These are phyloP conservation scores for Patiria pectinifera DNA, from an alignment of 53 echinoderm and acorn worm genomes.

Conservation along the genomic window DNA sequence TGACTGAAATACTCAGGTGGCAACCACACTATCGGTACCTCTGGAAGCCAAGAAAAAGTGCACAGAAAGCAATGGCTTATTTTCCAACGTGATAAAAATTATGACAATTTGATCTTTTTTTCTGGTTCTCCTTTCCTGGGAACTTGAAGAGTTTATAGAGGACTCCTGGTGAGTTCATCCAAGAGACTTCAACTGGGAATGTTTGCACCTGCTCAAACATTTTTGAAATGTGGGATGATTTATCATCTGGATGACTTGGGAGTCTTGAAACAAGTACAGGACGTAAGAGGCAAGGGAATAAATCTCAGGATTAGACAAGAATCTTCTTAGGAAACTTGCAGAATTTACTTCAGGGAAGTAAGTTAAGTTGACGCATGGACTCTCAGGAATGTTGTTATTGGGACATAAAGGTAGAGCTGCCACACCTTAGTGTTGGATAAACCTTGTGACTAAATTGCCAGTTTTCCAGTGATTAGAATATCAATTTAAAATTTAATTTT, in stretches of 20 bases:
- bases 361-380: too few relatives aligned
- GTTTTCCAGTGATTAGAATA: too few relatives aligned
- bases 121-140: not conserved
- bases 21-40: not conserved
- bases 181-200: not conserved
- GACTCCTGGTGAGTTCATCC: slow-evolving; percentile 3
- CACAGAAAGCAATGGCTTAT: not conserved
- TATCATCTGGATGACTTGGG: not conserved
- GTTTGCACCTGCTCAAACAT: not conserved
- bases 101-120: not conserved
- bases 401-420: too few relatives aligned
- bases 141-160: not conserved
- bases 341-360: too few relatives aligned
- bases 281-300: not conserved
- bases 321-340: too few relatives aligned
- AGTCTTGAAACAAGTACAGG: not conserved
- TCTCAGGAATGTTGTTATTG: too few relatives aligned
- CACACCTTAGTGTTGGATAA: too few relatives aligned
- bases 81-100: slow-evolving; percentile 11
- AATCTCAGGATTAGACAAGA: not conserved
- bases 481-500: too few relatives aligned
- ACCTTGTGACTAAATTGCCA: too few relatives aligned
- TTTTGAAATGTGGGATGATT: not conserved
- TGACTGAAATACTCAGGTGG: slow-evolving; percentile 23
- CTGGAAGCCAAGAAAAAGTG: not conserved